Percentiles rank a stretch among this genome's conserved stretches.
Evolutionary conservation across 1,140 invertebrate genomes (phyloP).

Genomic region (Plectrocnemia conspersa): DNA sequence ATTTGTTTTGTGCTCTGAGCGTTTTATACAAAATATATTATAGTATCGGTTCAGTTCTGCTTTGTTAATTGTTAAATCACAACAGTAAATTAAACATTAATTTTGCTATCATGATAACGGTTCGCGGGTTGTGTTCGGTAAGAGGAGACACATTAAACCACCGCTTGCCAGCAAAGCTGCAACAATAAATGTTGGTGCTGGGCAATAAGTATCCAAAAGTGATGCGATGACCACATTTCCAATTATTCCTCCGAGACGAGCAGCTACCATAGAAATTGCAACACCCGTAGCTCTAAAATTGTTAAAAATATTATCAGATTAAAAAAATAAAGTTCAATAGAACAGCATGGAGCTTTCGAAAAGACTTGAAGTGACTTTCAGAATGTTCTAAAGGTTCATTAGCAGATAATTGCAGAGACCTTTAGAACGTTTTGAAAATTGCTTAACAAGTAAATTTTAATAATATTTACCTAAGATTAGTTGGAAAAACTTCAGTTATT

Average conservation of each 20-base stretch:
- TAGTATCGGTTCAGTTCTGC: no score
- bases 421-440: no score
- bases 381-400: no score
- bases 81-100: neutral
- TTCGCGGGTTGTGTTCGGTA: constrained; percentile 80
- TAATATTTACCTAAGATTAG: constrained; percentile 62
- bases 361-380: no score
- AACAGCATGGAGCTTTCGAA: neutral
- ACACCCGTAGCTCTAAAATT: constrained; percentile 71
- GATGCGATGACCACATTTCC: constrained; percentile 82
- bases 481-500: constrained; percentile 86
- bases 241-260: constrained; percentile 77
- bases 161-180: constrained; percentile 74
- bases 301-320: constrained; percentile 5
- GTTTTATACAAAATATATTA: no score
- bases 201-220: constrained; percentile 75
- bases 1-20: no score
- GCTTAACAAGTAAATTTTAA: no score
- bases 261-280: constrained; percentile 81
- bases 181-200: constrained; percentile 79
- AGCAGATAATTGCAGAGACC: no score
- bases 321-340: no score
- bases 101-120: constrained; percentile 73
- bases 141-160: constrained; percentile 74
- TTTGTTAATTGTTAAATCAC: no score